Conservation (phyloP, 2,888 invertebrate genomes). For the Tineola bisselliella region DNA sequence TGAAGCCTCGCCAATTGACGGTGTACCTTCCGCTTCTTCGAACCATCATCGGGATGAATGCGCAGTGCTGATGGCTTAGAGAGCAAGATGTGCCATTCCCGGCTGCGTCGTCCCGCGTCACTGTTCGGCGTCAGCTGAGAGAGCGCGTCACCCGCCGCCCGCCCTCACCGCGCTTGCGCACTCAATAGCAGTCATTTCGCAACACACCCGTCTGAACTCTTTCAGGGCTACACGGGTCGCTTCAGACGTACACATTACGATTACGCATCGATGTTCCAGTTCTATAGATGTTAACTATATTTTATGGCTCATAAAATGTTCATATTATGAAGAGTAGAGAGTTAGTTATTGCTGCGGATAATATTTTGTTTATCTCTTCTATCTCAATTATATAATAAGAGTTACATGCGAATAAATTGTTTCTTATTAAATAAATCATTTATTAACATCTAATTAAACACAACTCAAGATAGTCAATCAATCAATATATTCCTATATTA, state of each 20-base stretch:
- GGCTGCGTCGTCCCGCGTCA: slow-evolving; percentile 43
- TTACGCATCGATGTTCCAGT: background rate
- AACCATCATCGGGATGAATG: slow-evolving; percentile 48
- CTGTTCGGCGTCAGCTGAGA: slow-evolving; percentile 41
- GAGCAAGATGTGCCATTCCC: slow-evolving; percentile 20
- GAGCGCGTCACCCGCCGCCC: slow-evolving; percentile 34
- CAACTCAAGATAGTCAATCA: too few relatives aligned
- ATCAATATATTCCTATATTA: too few relatives aligned
- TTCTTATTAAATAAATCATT: too few relatives aligned
- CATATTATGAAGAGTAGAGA: background rate
- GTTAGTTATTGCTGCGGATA: background rate
- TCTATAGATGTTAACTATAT: background rate
- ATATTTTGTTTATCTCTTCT: background rate
- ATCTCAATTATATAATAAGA: background rate
- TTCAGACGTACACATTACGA: background rate
- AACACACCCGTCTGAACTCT: background rate
- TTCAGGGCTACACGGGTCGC: background rate
- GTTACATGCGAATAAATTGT: background rate
- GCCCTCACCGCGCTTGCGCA: slow-evolving; percentile 21
- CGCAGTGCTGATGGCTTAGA: background rate
- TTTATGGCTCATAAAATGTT: background rate
- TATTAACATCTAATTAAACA: too few relatives aligned
- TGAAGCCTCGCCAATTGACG: slow-evolving; percentile 62
- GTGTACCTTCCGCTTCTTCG: slow-evolving; percentile 63
- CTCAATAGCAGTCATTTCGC: background rate